Base-by-base conservation (phyloP, 2,797 vertebrate genomes). In the Argentina silus region DNA sequence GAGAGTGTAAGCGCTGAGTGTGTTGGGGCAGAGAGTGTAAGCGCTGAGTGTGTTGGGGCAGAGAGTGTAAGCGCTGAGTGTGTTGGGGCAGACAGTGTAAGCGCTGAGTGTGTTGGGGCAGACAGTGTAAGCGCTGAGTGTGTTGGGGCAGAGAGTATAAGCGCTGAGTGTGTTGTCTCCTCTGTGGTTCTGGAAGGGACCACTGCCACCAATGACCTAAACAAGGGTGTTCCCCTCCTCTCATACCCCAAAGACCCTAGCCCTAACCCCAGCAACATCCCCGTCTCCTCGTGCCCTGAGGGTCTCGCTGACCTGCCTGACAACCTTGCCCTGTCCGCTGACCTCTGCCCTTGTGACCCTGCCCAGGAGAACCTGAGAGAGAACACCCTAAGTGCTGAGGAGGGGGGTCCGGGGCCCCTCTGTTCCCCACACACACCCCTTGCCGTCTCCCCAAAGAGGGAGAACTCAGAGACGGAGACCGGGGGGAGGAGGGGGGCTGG, bases 371-470 rank as follows among this genome's bases (percentile, higher is more conserved):
- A 95, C 86, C 80, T 95, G 59, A 89, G 92, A 7, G 93, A 94
- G 85, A 93, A 92, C 84, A 92, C 79, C 59, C 82, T 90, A 55
- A 90, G 80, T 61, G 81, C 92, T 48, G 91, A 94, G 21, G 92
- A 95, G 11, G 88, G 87, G 12, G 86, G 78, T 5, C 72, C 92
- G 7, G 86, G 89, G 63, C 89, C 89, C 48, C 83, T 89, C 48
- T 89, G 91, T 70, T 91, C 90, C 23, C 90, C 90, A 57, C 92
- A 93, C 72, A 93, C 92, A 47, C 92, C 91, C 15, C 84, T 94
- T 27, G 94, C 91, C 5, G 93, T 95, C 74, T 95, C 94, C 75
- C 94, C 94, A 17, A 95, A 95, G 88, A 93, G 94, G 75, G 94
- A 95, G 82, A 95, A 95, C 79, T 94, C 93, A 21, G 93, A 94